Percentiles rank a stretch among this genome's conserved stretches.
These are phyloP conservation scores for Anguilla megastoma DNA, from an alignment of 2,797 vertebrate species.

Conservation along the genomic window DNA sequence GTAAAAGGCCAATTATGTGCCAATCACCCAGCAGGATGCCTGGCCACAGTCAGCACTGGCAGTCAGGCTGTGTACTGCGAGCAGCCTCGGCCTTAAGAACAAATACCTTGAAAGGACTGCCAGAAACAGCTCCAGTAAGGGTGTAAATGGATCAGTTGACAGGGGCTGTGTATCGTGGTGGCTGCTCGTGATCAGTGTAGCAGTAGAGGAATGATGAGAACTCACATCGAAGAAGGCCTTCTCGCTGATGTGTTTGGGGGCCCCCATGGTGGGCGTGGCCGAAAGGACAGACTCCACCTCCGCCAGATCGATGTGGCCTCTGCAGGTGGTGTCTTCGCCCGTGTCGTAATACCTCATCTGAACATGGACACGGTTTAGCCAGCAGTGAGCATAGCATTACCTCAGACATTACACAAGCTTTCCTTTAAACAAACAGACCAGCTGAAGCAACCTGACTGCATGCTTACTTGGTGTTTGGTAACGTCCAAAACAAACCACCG, in stretches of 20 bases:
- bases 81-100: not conserved
- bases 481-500: conserved; percentile 97
- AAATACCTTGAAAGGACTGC: not conserved
- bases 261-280: conserved; percentile 85
- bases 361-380: not conserved
- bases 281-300: conserved; percentile 91
- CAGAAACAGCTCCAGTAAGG: not conserved
- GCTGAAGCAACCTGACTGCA: not conserved
- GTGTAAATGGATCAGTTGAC: not conserved
- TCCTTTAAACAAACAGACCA: not conserved
- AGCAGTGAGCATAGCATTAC: not conserved
- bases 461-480: conserved; percentile 93
- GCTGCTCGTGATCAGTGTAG: not conserved
- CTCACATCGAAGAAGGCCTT: conserved; percentile 98
- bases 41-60: not conserved
- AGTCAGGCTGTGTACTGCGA: not conserved
- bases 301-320: conserved; percentile 93
- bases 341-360: conserved; percentile 97
- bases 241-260: conserved; percentile 93
- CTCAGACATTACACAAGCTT: not conserved
- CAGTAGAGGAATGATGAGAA: conserved; percentile 31
- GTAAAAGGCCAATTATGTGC: too few relatives aligned
- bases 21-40: not conserved
- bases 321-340: conserved; percentile 90
- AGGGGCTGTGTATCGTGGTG: not conserved